phyloP scores from a whole-genome alignment of 2,113 vertebrate species.

The Ceyx melanurus region DNA sequence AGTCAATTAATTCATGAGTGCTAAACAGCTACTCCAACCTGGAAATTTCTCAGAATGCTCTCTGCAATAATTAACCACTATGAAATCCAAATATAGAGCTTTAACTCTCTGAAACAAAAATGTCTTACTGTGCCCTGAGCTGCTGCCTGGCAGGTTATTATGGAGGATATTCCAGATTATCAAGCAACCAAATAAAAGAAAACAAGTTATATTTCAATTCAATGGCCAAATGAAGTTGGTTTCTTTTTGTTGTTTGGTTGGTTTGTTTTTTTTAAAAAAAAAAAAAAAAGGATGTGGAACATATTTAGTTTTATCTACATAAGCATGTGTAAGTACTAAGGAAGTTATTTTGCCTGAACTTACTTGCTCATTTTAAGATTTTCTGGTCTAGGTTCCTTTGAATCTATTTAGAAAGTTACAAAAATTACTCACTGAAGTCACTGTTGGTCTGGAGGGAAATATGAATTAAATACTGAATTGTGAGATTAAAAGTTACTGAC shows the following conservation, averaged over 20 bases:
- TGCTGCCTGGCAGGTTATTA: background rate
- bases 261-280: background rate
- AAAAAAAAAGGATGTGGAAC: background rate
- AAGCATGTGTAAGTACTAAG: background rate
- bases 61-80: background rate
- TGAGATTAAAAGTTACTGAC: background rate
- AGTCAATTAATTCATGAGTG: background rate
- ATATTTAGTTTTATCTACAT: background rate
- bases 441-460: background rate
- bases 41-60: background rate
- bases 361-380: background rate
- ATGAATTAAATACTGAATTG: background rate
- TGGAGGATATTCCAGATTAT: background rate
- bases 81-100: background rate
- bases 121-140: background rate
- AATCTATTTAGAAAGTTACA: background rate
- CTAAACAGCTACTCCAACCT: background rate
- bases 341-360: background rate
- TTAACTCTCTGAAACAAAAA: background rate
- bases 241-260: too few species aligned
- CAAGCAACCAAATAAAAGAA: background rate
- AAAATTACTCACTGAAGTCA: background rate
- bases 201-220: background rate
- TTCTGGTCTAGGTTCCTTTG: background rate
- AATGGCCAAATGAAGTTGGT: background rate